Evolutionary conservation across 2,888 invertebrate genomes (phyloP), one percentile per base, ranked within the genome.

Genomic region (Protonemura montana): DNA sequence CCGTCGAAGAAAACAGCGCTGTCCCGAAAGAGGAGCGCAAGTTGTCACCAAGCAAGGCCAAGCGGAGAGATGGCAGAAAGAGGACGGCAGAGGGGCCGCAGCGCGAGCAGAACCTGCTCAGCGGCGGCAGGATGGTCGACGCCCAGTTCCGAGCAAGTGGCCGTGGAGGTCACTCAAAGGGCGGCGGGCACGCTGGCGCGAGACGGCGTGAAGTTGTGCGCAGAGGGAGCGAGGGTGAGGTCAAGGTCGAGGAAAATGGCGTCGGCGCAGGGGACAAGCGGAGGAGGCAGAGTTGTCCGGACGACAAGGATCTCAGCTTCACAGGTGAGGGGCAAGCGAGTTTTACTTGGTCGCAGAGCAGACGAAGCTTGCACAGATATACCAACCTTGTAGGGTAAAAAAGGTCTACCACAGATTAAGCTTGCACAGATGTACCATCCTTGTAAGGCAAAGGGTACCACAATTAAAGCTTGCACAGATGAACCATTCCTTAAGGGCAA

Each of bases 1-100:
- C 59, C 59, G 59, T 10, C 59, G 59, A 59, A 13, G 21, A 21
- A 13, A 21, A 21, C 59, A 21, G 2, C 16, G 81, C n/a, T n/a
- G n/a, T n/a, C n/a, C n/a, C 26, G 42, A 29, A 16, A 25, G 81
- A 82, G 82, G 59, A 86, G 21, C 77, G 13, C 6, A 59, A 59
- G 13, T 10, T 21, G 7, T 82, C 83, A 7, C 85, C 35, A 25
- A 78, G 13, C 85, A 92, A 92, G 90, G 91, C 91, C 85, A 92
- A 92, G 89, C 91, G 92, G 90, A 93, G 93, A 90, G 94, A 94
- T 89, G 93, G 93, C 91, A 92, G 93, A 89, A 94, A 93, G 90
- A 94, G 94, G 89, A 76, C 87, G 87, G 93, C 93, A 86, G 94
- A 94, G 87, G 93, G 93, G 81, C 92, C 91, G 86, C 91, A 91